Conservation (phyloP, 2,797 vertebrate species). For the Pteropus rufus region DNA sequence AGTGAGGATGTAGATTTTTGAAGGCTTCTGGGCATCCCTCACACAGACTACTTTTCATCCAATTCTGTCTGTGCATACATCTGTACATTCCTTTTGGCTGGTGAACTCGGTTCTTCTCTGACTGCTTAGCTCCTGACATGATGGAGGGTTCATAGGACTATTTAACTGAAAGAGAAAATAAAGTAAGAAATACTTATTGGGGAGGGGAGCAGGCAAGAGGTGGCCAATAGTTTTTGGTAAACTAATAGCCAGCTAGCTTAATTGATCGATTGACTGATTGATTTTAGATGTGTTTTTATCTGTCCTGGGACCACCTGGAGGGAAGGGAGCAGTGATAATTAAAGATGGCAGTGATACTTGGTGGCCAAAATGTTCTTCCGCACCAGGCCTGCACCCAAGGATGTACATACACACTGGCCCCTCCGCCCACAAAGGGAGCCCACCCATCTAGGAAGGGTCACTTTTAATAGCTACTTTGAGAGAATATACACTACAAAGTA, state of each 20-base stretch:
- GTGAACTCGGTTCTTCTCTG: neutral
- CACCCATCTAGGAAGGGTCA: neutral
- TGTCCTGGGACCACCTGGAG: neutral
- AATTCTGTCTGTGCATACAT: neutral
- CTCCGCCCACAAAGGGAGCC: neutral
- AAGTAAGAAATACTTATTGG: neutral
- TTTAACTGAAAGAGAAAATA: neutral
- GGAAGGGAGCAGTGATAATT: neutral
- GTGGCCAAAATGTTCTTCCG: neutral
- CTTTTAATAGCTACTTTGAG: neutral
- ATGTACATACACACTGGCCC: fast-evolving
- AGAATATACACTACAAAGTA: neutral
- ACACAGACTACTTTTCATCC: neutral
- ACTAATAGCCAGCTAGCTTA: neutral
- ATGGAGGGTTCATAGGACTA: neutral
- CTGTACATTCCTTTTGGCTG: neutral
- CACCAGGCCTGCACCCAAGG: neutral
- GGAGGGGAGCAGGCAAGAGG: neutral
- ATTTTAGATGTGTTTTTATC: neutral
- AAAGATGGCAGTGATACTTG: neutral
- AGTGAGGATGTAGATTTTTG: neutral
- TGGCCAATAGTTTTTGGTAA: neutral
- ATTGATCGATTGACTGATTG: neutral
- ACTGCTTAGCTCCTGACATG: neutral
- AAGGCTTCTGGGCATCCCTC: neutral